phyloP scores from a whole-genome alignment of 2,888 invertebrate species.

The Yponomeuta cagnagella region DNA sequence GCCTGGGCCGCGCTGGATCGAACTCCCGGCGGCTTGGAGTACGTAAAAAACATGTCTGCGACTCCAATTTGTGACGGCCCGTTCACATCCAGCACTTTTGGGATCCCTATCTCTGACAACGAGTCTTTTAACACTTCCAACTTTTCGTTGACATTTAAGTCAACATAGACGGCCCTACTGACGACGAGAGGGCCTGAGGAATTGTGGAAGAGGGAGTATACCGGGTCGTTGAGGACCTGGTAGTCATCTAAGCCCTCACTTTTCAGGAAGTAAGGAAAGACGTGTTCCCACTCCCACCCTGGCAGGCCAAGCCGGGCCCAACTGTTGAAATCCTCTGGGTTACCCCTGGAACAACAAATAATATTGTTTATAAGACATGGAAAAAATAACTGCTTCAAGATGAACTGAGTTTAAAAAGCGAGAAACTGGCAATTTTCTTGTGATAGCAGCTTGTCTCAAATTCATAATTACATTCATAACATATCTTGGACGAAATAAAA shows the following conservation, averaged over 20 bases:
- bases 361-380: background rate
- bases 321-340: conserved; percentile 77
- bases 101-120: conserved; percentile 60
- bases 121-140: conserved; percentile 51
- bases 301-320: conserved; percentile 78
- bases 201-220: conserved; percentile 38
- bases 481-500: background rate
- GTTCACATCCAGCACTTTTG: conserved; percentile 61
- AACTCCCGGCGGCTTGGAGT: conserved; percentile 14
- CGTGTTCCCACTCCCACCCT: conserved; percentile 78
- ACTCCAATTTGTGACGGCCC: conserved; percentile 68
- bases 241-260: conserved; percentile 75
- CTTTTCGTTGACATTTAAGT: conserved; percentile 35
- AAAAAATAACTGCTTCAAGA: background rate
- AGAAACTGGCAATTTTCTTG: background rate
- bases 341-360: conserved; percentile 56
- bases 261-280: conserved; percentile 79
- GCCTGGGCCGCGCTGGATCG: conserved; percentile 29
- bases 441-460: background rate
- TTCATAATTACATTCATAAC: background rate
- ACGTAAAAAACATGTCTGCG: conserved; percentile 26
- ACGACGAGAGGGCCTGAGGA: conserved; percentile 47
- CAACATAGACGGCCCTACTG: conserved; percentile 46
- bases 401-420: background rate
- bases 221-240: conserved; percentile 46